Evolutionary conservation across 2,888 invertebrate species (phyloP).

Genomic region (Caenorhabditis sp.): DNA sequence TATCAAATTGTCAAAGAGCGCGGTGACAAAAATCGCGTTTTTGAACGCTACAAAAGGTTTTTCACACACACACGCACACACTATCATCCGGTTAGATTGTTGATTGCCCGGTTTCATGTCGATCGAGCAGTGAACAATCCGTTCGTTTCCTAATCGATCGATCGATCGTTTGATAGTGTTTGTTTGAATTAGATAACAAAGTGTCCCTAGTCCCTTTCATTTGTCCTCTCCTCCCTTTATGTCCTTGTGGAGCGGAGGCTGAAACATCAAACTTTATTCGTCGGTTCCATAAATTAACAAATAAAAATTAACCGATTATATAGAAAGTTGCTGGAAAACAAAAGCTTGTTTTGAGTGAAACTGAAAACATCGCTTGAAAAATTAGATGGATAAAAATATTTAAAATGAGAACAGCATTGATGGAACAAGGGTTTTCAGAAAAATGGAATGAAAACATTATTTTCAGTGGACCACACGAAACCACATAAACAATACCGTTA

Average conservation of each 20-base stretch:
- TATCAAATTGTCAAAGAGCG: too few species aligned
- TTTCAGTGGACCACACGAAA: neutral
- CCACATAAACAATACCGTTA: conserved; percentile 36
- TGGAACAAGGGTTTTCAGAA: conserved; percentile 2
- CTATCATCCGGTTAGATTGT: too few species aligned
- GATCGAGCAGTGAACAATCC: conserved; percentile 21
- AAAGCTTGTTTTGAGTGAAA: neutral
- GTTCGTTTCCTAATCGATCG: neutral
- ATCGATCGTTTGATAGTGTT: conserved; percentile 4
- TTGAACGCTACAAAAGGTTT: neutral
- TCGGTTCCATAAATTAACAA: conserved; percentile 30
- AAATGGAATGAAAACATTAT: neutral
- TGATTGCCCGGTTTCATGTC: conserved; percentile 4
- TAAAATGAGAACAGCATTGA: conserved; percentile 12
- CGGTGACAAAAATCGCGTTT: neutral
- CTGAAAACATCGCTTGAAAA: too few species aligned
- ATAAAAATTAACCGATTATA: conserved; percentile 7
- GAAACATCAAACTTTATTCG: conserved; percentile 36
- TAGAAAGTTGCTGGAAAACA: neutral
- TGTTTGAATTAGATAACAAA: conserved; percentile 8
- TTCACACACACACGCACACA: too few species aligned
- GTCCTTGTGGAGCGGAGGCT: conserved; percentile 32
- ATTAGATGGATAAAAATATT: conserved; percentile 14
- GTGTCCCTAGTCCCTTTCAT: neutral
- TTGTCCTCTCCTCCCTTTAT: neutral